phyloP scores from a whole-genome alignment of 2,797 vertebrate species.

The Phalanger gymnotis region DNA sequence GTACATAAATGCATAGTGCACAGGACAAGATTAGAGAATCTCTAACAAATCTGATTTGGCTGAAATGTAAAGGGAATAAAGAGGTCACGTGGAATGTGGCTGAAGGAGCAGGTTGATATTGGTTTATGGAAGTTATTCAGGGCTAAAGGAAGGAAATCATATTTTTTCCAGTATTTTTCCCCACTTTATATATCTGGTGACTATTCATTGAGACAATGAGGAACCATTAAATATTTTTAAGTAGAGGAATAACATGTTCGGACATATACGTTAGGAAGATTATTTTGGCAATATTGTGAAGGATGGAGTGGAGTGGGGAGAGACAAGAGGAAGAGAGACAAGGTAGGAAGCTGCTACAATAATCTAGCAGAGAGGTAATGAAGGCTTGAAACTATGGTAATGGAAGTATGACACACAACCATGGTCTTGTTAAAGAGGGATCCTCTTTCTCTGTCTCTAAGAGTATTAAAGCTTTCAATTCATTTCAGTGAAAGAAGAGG shows the following conservation, averaged over 20 bases:
- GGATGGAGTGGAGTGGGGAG: not conserved
- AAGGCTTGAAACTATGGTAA: not conserved
- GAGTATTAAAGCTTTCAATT: slow-evolving; percentile 12
- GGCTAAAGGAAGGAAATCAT: not conserved
- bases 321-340: not conserved
- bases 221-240: not conserved
- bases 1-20: not conserved
- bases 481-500: not conserved
- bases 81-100: not conserved
- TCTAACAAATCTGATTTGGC: not conserved
- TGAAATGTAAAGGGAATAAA: not conserved
- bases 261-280: not conserved
- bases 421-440: slow-evolving; percentile 5
- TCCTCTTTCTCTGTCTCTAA: slow-evolving; percentile 42
- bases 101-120: not conserved
- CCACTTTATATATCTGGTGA: not conserved
- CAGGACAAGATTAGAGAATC: not conserved
- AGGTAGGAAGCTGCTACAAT: not conserved
- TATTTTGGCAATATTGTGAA: not conserved
- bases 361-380: not conserved
- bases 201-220: not conserved
- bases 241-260: not conserved
- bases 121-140: not conserved
- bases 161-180: not conserved
- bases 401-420: slow-evolving; percentile 13